Evolutionary conservation across 1,140 invertebrate species (phyloP).

Genomic region (Streblospio benedicti): DNA sequence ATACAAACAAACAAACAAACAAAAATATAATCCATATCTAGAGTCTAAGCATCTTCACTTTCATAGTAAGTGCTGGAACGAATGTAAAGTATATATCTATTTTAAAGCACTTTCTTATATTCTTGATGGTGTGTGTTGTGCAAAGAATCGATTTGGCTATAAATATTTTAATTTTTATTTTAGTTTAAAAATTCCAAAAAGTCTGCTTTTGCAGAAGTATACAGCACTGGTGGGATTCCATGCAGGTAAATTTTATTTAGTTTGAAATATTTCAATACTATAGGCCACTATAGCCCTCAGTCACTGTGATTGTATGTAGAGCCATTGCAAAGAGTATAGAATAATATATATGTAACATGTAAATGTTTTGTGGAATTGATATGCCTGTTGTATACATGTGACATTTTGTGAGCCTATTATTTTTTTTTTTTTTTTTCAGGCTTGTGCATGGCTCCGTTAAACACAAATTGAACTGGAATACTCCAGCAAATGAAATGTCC

Average conservation of each 20-base stretch:
- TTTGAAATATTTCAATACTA: no score
- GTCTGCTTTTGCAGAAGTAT: conserved; percentile 40
- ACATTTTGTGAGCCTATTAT: not conserved
- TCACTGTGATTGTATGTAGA: not conserved
- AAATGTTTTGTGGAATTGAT: not conserved
- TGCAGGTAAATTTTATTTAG: conserved; percentile 28
- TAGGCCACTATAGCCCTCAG: not conserved
- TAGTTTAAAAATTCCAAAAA: conserved; percentile 30
- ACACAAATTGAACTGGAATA: conserved; percentile 42
- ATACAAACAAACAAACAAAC: no score
- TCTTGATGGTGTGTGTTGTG: not conserved
- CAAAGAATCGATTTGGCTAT: not conserved
- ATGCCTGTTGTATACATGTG: no score
- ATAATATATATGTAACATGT: not conserved
- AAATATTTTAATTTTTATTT: conserved; percentile 11
- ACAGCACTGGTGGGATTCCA: conserved; percentile 40
- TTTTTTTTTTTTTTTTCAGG: conserved; percentile 22
- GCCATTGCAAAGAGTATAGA: not conserved
- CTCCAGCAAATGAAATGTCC: conserved; percentile 37
- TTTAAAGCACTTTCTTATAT: not conserved
- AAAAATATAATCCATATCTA: no score
- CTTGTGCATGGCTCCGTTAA: conserved; percentile 47
- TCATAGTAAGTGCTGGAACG: no score
- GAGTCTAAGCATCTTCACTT: no score
- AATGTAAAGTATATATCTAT: no score